These are phyloP conservation scores for Ophioderma brevispina DNA, from an alignment of 35 echinoderm and acorn worm genomes.

Conservation along the genomic window DNA sequence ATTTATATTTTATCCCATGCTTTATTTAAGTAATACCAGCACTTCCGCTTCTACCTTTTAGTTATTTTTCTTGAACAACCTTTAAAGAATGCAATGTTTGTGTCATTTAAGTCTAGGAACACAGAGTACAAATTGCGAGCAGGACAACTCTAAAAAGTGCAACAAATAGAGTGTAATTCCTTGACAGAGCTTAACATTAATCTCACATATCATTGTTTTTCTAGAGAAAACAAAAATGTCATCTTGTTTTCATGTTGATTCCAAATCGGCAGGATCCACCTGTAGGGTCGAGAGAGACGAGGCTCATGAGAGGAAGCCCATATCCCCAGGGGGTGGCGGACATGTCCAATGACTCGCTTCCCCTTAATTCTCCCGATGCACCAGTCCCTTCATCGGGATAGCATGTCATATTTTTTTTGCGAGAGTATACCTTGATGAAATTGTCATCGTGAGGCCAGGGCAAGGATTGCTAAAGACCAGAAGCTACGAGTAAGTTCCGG, in stretches of 20 bases:
- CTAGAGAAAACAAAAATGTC: not conserved
- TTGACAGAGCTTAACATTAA: not conserved
- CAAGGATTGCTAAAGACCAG: not conserved
- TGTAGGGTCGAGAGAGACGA: not conserved
- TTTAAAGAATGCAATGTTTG: not conserved
- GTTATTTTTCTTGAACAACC: not conserved
- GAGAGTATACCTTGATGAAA: no score
- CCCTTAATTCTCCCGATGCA: no score
- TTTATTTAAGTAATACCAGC: no score
- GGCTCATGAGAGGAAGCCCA: not conserved
- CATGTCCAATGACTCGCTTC: not conserved
- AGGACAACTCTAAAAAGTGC: not conserved
- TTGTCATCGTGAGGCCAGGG: no score
- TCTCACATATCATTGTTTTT: constrained; percentile 8
- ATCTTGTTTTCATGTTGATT: not conserved
- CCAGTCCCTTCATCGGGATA: no score
- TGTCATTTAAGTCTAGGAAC: not conserved
- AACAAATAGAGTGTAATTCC: not conserved
- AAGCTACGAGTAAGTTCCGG: not conserved
- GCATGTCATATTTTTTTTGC: no score
- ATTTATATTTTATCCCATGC: not conserved
- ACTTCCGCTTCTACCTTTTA: no score
- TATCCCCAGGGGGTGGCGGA: not conserved
- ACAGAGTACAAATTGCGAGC: not conserved
- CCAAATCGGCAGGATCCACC: not conserved